These are phyloP conservation scores for Littorina saxatilis DNA, from an alignment of 1,140 invertebrate genomes.

Conservation along the genomic window DNA sequence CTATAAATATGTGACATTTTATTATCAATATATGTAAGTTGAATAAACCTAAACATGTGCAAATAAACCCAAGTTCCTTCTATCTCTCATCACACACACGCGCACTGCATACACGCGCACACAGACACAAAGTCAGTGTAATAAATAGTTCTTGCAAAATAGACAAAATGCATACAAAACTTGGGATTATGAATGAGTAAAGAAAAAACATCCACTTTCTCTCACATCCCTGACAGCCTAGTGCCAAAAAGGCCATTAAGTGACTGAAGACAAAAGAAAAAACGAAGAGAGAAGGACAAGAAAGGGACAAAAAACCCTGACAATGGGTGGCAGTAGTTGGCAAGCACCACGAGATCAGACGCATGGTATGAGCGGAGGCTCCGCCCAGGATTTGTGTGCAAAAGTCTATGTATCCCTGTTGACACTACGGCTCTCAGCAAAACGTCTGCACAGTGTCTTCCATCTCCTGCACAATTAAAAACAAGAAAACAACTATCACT, in stretches of 20 bases:
- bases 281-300: neutral
- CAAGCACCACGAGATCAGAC: conserved; percentile 38
- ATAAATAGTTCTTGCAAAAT: no score
- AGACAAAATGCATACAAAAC: no score
- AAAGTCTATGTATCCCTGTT: neutral
- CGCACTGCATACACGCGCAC: no score
- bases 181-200: no score
- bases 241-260: neutral
- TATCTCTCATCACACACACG: no score
- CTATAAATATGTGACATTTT: no score
- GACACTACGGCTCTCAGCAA: neutral
- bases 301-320: conserved; percentile 19
- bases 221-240: conserved; percentile 19
- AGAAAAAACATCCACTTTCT: no score
- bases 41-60: no score
- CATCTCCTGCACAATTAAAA: conserved; percentile 23
- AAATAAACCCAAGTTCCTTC: no score
- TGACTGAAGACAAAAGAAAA: neutral
- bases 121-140: no score
- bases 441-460: neutral
- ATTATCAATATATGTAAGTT: no score
- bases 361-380: neutral
- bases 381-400: neutral
- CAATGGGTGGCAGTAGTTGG: conserved; percentile 26
- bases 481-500: no score